These are phyloP conservation scores for Chymomyza caudatula DNA, from an alignment of 2,888 invertebrate genomes.

Conservation along the genomic window DNA sequence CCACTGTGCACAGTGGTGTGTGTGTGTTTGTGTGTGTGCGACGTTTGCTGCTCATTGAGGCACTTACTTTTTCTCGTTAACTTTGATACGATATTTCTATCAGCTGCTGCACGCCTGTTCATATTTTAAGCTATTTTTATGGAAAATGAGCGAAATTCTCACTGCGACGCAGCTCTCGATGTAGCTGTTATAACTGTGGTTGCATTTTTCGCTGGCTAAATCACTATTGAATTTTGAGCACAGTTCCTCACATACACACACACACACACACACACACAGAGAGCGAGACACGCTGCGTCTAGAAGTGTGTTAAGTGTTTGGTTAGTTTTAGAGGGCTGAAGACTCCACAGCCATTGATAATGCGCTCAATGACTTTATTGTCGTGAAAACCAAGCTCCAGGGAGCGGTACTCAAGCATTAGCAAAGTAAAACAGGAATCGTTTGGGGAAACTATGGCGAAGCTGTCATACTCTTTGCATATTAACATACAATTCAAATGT, in stretches of 20 bases:
- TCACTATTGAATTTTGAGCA: neutral
- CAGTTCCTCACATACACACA: neutral
- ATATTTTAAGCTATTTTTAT: constrained; percentile 72
- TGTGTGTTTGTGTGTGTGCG: neutral
- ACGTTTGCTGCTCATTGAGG: constrained; percentile 13
- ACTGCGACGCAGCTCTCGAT: neutral
- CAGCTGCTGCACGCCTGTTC: constrained; percentile 61
- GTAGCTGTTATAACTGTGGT: neutral
- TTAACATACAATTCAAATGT: neutral
- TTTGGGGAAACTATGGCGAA: neutral
- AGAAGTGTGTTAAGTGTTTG: neutral
- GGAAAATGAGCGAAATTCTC: constrained; percentile 63
- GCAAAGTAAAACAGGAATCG: neutral
- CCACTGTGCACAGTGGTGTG: neutral
- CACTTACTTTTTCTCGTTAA: neutral
- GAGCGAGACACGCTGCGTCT: neutral
- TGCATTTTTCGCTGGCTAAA: neutral
- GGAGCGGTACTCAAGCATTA: neutral
- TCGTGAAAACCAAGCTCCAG: neutral
- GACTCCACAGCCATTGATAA: neutral
- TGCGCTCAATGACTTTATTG: neutral
- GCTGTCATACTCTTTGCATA: constrained; percentile 14
- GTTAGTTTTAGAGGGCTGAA: neutral
- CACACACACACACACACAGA: too few species aligned
- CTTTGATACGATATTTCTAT: constrained; percentile 10